Evolutionary conservation across 2,888 invertebrate species (phyloP).

Genomic region (Ernsta delagoae): DNA sequence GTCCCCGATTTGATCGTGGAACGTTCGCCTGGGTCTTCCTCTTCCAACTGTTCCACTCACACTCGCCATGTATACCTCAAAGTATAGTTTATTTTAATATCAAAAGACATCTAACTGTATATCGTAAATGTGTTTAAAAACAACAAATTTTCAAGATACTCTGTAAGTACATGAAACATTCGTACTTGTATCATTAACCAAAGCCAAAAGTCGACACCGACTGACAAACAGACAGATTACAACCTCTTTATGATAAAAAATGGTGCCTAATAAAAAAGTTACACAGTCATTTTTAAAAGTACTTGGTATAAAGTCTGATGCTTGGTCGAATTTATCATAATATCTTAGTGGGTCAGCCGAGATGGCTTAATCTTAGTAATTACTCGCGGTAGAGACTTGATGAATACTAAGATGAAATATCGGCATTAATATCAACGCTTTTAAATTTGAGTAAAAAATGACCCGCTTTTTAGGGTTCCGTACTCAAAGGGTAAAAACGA

Average conservation of each 20-base stretch:
- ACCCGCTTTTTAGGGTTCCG: not conserved
- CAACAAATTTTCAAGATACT: no score
- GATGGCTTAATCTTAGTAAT: slow-evolving; percentile 27
- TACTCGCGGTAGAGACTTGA: slow-evolving; percentile 18
- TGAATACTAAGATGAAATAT: slow-evolving; percentile 24
- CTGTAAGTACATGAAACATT: no score
- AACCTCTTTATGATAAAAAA: slow-evolving; percentile 26
- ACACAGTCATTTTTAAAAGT: slow-evolving; percentile 14
- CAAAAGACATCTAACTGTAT: no score
- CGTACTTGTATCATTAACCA: not conserved
- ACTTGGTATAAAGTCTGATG: not conserved
- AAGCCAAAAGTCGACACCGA: slow-evolving; percentile 19
- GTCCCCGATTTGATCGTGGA: no score
- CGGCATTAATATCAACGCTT: slow-evolving; percentile 11
- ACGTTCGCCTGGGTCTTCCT: no score
- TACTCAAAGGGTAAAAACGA: no score
- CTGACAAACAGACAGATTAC: slow-evolving; percentile 20
- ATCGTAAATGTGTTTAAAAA: not conserved
- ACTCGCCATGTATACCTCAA: no score
- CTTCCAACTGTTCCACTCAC: no score
- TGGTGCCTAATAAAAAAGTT: slow-evolving; percentile 16
- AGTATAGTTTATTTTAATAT: no score
- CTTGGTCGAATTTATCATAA: slow-evolving; percentile 14
- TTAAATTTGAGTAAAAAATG: slow-evolving; percentile 18
- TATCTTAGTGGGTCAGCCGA: slow-evolving; percentile 19